Conservation (phyloP, 2,113 vertebrate species). For the Dinomys branickii region DNA sequence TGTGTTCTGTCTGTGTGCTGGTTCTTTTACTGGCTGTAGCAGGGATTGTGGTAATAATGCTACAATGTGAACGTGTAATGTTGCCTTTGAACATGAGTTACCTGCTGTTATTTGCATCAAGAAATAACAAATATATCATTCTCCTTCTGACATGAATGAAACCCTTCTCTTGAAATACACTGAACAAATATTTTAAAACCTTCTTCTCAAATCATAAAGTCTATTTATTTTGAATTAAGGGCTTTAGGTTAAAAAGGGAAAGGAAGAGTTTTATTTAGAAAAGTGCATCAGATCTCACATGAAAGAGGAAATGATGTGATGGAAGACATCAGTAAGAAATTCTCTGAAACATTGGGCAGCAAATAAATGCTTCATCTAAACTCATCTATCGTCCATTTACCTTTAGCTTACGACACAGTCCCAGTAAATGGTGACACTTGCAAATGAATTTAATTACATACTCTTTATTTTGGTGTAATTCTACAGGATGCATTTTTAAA, state of each 20-base stretch:
- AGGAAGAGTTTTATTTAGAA: conserved; percentile 38
- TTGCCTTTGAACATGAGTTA: neutral
- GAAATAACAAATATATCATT: neutral
- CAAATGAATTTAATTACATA: conserved; percentile 80
- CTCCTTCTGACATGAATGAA: neutral
- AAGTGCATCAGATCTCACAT: neutral
- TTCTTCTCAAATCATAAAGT: conserved; percentile 32
- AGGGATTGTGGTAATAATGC: neutral
- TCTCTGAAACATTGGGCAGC: conserved; percentile 75
- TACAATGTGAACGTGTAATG: neutral
- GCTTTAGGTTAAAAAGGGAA: conserved; percentile 20
- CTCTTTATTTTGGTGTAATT: conserved; percentile 74
- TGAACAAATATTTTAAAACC: neutral
- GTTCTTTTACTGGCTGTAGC: neutral
- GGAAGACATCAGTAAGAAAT: conserved; percentile 59
- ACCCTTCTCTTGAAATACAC: neutral
- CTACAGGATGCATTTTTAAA: conserved; percentile 70
- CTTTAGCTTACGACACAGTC: conserved; percentile 82
- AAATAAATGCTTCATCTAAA: conserved; percentile 80
- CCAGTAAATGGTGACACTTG: conserved; percentile 82
- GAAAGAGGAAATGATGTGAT: conserved; percentile 30
- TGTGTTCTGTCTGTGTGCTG: neutral
- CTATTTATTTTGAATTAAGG: conserved; percentile 62
- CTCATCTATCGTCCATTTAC: conserved; percentile 83
- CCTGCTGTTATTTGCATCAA: neutral